Base-by-base conservation (phyloP, 1,140 invertebrate species). In the Drosophila bocqueti region DNA sequence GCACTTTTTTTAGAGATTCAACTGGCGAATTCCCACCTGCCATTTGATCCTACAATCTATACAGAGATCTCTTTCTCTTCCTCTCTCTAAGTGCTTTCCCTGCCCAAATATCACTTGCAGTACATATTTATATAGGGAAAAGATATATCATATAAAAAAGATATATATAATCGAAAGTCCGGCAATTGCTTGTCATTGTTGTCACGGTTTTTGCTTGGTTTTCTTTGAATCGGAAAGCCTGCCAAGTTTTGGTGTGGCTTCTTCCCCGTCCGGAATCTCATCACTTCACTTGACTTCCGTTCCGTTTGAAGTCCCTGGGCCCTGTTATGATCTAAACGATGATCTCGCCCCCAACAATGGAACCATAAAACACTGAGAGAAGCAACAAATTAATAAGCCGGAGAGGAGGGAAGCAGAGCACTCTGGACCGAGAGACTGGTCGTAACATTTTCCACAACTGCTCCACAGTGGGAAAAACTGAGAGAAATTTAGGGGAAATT, bases 341-440 rank as follows among this genome's bases (percentile, higher is more conserved):
- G 47, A 45, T 54, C 66, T 64, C 40, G 50, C 50, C 47, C 50
- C 42, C 55, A 81, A 87, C 84, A 87, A 89, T 87, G 77, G 80
- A 83, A 54, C 59, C 68, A 87, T 89, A 89, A 89, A 87, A 71
- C 64, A 83, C 62, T 24, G 18, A 21, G 60, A 68, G 18, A 43
- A 31, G 52, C 69, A 47, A 54, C 61, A 82, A 89, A 83, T 77
- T 86, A 86, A 83, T 83, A 80, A 74, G 58, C 69, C 52, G 66
- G 55, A 68, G 29, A 38, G 54, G 24, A 38, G 59, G 24, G 36
- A 29, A 36, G 52, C 24, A 64, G 43, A 50, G 34, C 61, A 55
- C 31, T 45, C 63, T 50, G 31, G 34, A 21, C 58, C 55, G 36
- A 74, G 49, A 81, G 71, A 82, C 54, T 47, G 3, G 47, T 54